Evolutionary conservation across 2,113 vertebrate genomes (phyloP).

Genomic region (Rutilus rutilus): DNA sequence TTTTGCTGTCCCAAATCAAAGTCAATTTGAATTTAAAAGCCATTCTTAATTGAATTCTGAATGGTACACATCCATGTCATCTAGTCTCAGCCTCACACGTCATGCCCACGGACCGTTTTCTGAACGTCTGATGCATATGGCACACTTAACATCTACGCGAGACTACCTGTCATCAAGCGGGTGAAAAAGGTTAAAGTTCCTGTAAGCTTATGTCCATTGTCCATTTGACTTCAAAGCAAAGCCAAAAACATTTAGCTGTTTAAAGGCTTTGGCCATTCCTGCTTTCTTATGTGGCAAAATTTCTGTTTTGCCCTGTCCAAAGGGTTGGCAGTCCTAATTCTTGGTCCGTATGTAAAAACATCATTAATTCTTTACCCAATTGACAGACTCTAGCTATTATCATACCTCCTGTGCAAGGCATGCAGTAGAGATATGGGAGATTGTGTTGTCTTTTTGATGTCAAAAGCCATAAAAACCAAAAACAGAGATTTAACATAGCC

Average conservation of each 20-base stretch:
- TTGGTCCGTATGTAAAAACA: background rate
- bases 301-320: slow-evolving; percentile 1
- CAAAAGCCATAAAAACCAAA: slow-evolving; percentile 56
- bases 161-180: background rate
- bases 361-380: background rate
- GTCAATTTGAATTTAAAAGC: background rate
- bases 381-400: slow-evolving; percentile 38
- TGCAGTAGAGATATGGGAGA: slow-evolving; percentile 41
- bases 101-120: no score
- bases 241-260: background rate
- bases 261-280: background rate
- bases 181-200: background rate
- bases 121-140: no score
- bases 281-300: background rate
- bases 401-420: slow-evolving; percentile 43
- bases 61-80: background rate
- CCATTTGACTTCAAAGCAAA: background rate
- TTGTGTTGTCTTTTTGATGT: slow-evolving; percentile 57
- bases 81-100: no score
- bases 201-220: background rate
- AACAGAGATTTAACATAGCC: slow-evolving; percentile 46
- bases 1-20: background rate
- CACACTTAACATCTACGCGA: no score
- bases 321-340: background rate
- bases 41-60: background rate